Conservation (phyloP, 2,113 vertebrate genomes). For the Perognathus longimembris region DNA sequence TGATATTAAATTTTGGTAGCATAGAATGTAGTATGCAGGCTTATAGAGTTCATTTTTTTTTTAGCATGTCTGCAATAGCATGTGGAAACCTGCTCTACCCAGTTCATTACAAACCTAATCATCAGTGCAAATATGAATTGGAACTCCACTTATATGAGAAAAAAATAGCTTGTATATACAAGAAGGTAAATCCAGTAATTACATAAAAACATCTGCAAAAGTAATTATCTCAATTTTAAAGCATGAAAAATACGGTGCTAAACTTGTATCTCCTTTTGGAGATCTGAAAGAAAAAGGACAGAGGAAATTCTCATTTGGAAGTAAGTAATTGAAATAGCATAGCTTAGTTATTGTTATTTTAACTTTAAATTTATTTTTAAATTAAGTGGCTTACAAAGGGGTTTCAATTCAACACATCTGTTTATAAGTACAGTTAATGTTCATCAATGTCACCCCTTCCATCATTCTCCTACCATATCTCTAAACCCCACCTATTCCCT, state of each 20-base stretch:
- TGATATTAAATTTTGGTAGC: not conserved
- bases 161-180: not conserved
- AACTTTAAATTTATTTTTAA: too few species aligned
- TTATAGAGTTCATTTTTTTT: not conserved
- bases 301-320: not conserved
- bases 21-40: not conserved
- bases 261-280: constrained; percentile 4
- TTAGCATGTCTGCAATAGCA: not conserved
- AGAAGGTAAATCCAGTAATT: not conserved
- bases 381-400: too few species aligned
- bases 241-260: not conserved
- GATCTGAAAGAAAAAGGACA: not conserved
- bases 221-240: constrained; percentile 39
- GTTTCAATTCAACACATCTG: too few species aligned
- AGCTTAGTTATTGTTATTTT: not conserved
- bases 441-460: too few species aligned
- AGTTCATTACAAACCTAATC: not conserved
- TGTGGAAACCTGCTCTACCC: not conserved
- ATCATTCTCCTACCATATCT: too few species aligned
- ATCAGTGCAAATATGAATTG: not conserved
- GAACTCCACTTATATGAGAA: not conserved
- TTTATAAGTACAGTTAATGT: too few species aligned
- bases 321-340: constrained; percentile 19
- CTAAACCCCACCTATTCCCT: too few species aligned
- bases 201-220: constrained; percentile 36